A percentile compares a stretch with the other conserved stretches of the same genome.
phyloP scores from a whole-genome alignment of 2,113 vertebrate species.

The Hypanus sabinus region DNA sequence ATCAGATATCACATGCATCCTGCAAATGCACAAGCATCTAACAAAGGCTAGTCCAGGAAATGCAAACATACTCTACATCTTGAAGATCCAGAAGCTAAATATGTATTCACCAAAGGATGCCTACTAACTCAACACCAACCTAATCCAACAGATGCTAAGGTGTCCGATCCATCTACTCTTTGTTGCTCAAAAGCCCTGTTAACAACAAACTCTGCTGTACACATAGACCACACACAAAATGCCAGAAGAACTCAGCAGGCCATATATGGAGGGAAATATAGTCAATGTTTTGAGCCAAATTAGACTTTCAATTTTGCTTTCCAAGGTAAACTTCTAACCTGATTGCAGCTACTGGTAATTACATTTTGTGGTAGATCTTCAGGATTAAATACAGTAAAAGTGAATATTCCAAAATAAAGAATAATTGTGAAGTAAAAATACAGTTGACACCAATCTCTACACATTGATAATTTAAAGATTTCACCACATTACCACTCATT shows the following conservation, averaged over 20 bases:
- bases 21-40: too few relatives aligned
- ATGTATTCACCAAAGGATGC: neutral
- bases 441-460: neutral
- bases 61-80: neutral
- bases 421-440: neutral
- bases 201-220: neutral
- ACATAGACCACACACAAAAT: neutral
- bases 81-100: neutral
- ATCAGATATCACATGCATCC: too few relatives aligned
- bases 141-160: neutral
- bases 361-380: neutral
- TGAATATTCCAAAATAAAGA: neutral
- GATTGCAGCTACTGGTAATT: neutral
- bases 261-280: too few relatives aligned
- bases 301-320: neutral
- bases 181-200: neutral
- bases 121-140: neutral
- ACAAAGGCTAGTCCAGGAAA: neutral
- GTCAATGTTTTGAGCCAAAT: too few relatives aligned
- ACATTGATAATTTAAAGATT: neutral
- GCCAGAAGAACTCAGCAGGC: too few relatives aligned
- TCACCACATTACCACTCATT: neutral
- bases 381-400: neutral
- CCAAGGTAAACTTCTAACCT: neutral
- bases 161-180: neutral